phyloP scores from a whole-genome alignment of 2,113 vertebrate species.

The Caranx ignobilis region DNA sequence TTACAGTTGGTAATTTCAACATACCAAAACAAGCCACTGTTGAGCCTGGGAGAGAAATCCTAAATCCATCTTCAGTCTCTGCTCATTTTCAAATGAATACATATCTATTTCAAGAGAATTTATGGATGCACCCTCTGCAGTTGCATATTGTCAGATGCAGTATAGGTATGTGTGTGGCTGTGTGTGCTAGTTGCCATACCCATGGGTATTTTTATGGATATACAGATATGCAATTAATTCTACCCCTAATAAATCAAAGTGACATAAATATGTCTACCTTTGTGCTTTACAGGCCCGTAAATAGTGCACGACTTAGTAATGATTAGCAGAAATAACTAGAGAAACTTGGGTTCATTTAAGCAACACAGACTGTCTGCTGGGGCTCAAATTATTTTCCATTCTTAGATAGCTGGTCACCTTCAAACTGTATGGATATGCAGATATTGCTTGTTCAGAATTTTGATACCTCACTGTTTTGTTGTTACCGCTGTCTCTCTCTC shows the following conservation, averaged over 20 bases:
- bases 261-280: conserved; percentile 1
- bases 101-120: neutral
- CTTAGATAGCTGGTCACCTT: neutral
- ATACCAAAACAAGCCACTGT: no score
- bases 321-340: conserved; percentile 4
- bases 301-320: conserved; percentile 9
- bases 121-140: neutral
- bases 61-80: neutral
- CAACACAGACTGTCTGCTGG: neutral
- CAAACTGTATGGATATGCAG: neutral
- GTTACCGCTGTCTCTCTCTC: neutral
- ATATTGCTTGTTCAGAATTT: neutral
- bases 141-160: neutral
- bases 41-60: no score
- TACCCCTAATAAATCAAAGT: conserved; percentile 13
- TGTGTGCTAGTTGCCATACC: neutral
- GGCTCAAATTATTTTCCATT: neutral
- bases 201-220: conserved; percentile 3
- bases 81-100: conserved; percentile 2
- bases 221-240: conserved; percentile 2
- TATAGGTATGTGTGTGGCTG: conserved; percentile 1
- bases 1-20: neutral
- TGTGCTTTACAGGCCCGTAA: conserved; percentile 22
- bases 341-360: neutral
- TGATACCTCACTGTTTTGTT: neutral